Base-by-base conservation (phyloP, 2,113 vertebrate species). In the Phalacrocorax aristotelis region DNA sequence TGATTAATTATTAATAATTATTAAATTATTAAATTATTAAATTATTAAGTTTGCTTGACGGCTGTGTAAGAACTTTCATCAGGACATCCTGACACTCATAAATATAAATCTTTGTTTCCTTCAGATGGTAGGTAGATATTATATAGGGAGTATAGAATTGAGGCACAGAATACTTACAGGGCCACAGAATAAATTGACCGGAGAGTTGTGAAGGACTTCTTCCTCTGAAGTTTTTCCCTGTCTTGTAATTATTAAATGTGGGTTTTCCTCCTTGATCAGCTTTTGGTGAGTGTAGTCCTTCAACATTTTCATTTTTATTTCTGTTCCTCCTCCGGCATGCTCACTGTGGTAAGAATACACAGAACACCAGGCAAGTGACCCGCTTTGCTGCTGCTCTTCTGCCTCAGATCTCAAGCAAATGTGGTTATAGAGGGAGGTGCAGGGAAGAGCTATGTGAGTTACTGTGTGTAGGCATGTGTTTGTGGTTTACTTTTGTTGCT, bases 341-440 rank as follows among this genome's bases (percentile, higher is more conserved):
- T 74, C 22, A 0, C 16, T 51, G 80, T 65, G 61, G 17, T 8
- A 9, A 3, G 10, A 6, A 7, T 9, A 5, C 36, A 1, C 3
- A 38, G 27, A 20, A 1, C 14, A 5, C 29, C 23, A 17, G 62
- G 34, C 55, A 26, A 19, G 10, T 11, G 76, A 26, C 36, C 38
- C 1, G 3, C 11, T n/a, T 46, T 79, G 81, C 75, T 72, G 80
- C 69, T 58, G 64, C 74, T 61, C 5, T 27, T 68, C 6, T 60
- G 62, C 9, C 62, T 48, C 25, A 6, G 46, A 11, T 49, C 87
- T 49, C 18, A 25, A 55, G 68, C 61, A 49, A 57, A 46, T 8
- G 36, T 64, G 40, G 11, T 20, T 17, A 8, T 12, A 52, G 23
- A 52, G 11, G 4, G 52, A 46, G 46, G 16, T 38, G 29, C 70